Evolutionary conservation across 2,888 invertebrate species (phyloP).

Genomic region (Drosophila eohydei): DNA sequence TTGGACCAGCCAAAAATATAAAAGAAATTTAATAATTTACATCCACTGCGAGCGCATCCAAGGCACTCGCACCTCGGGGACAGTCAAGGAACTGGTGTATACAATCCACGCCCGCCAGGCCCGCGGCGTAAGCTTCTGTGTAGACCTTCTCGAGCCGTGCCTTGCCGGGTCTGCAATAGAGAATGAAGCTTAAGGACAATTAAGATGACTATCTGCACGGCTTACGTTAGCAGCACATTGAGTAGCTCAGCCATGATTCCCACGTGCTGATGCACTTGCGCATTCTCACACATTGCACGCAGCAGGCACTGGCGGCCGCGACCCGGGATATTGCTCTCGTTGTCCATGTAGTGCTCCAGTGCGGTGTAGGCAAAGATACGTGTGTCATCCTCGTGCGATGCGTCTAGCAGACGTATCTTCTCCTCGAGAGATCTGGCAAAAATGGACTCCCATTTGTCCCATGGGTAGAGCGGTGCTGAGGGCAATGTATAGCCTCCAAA

Average conservation of each 20-base stretch:
- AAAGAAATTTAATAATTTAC: slow-evolving; percentile 14
- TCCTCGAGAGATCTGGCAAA: slow-evolving; percentile 69
- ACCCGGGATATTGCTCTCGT: slow-evolving; percentile 34
- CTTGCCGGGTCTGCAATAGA: slow-evolving; percentile 67
- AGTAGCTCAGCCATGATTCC: slow-evolving; percentile 76
- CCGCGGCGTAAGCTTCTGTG: slow-evolving; percentile 86
- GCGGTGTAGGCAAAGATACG: slow-evolving; percentile 77
- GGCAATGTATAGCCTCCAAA: slow-evolving; percentile 80
- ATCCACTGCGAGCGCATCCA: slow-evolving; percentile 79
- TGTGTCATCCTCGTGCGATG: slow-evolving; percentile 74
- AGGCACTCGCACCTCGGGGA: slow-evolving; percentile 87
- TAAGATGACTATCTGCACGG: slow-evolving; percentile 2
- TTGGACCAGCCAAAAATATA: not conserved
- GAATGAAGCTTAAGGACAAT: not conserved
- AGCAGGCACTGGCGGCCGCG: slow-evolving; percentile 78
- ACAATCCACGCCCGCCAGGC: slow-evolving; percentile 86
- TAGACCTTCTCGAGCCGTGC: slow-evolving; percentile 86
- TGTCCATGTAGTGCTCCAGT: slow-evolving; percentile 79
- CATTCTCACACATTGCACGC: slow-evolving; percentile 83
- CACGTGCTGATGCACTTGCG: slow-evolving; percentile 77
- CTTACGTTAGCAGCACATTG: slow-evolving; percentile 57
- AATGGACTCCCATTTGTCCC: slow-evolving; percentile 82
- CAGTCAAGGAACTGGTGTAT: slow-evolving; percentile 87
- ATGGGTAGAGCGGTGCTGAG: slow-evolving; percentile 74
- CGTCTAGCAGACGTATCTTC: slow-evolving; percentile 50